Conservation (phyloP, 2,888 invertebrate genomes). For the Uropetala carovei region DNA sequence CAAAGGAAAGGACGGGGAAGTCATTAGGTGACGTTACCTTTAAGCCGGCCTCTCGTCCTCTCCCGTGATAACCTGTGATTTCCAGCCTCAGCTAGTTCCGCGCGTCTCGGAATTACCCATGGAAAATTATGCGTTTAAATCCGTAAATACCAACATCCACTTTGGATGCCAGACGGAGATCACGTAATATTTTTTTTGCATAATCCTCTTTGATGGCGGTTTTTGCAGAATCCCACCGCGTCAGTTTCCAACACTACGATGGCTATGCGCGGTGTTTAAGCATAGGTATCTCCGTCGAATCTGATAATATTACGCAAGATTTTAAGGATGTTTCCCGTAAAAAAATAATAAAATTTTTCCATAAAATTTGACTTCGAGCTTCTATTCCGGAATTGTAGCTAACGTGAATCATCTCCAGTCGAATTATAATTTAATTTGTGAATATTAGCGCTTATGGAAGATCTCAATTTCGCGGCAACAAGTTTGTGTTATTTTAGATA, state of each 20-base stretch:
- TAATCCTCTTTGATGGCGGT: not conserved
- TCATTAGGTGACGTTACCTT: not conserved
- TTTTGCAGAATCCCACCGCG: not conserved
- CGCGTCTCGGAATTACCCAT: not conserved
- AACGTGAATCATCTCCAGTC: too few relatives aligned
- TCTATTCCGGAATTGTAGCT: too few relatives aligned
- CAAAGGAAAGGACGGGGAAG: not conserved
- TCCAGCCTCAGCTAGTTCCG: not conserved
- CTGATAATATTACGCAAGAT: too few relatives aligned
- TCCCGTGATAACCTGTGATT: not conserved
- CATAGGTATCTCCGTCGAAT: not conserved
- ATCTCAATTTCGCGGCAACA: too few relatives aligned
- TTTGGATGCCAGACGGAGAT: not conserved
- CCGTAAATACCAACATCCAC: not conserved
- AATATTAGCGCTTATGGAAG: too few relatives aligned
- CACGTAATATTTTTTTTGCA: not conserved
- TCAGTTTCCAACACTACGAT: not conserved
- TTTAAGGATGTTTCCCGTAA: too few relatives aligned
- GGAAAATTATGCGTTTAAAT: conserved; percentile 10
- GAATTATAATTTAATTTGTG: too few relatives aligned
- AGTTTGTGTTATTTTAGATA: too few relatives aligned
- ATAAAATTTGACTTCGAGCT: too few relatives aligned
- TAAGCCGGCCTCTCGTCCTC: conserved; percentile 12
- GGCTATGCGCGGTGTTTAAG: not conserved
- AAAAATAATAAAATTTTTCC: too few relatives aligned